A percentile compares a stretch with the other conserved stretches of the same genome.
Evolutionary conservation across 2,113 vertebrate genomes (phyloP).

Genomic region (Edolisoma coerulescens): DNA sequence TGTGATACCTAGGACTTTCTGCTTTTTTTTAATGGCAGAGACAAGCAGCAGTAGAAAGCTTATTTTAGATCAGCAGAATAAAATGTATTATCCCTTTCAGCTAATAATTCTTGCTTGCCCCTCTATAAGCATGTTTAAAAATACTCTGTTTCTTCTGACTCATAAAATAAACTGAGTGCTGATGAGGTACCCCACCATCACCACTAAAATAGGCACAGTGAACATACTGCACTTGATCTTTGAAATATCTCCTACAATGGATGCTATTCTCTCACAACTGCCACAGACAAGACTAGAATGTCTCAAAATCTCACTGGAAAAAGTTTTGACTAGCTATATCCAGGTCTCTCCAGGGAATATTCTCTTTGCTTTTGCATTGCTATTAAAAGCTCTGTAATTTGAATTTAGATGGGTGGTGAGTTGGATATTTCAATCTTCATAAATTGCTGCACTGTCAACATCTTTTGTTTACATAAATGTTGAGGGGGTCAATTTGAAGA

Average conservation of each 20-base stretch:
- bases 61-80: not conserved
- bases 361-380: not conserved
- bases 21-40: not conserved
- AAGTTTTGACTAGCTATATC: not conserved
- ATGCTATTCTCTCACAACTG: not conserved
- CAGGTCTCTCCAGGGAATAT: not conserved
- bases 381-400: not conserved
- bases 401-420: not conserved
- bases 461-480: not conserved
- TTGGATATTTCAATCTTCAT: not conserved
- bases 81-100: not conserved
- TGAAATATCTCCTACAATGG: not conserved
- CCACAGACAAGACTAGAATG: not conserved
- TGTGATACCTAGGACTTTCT: not conserved
- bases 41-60: not conserved
- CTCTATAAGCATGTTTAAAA: not conserved
- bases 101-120: not conserved
- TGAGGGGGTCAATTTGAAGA: not conserved
- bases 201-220: not conserved
- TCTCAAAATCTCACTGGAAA: not conserved
- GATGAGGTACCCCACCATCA: not conserved
- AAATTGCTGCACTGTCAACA: not conserved
- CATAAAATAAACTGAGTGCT: not conserved
- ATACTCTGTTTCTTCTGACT: not conserved
- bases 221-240: not conserved